A percentile compares a stretch with the other conserved stretches of the same genome.
These are phyloP conservation scores for Itoplectis maculator DNA, from an alignment of 2,888 invertebrate species.

Conservation along the genomic window DNA sequence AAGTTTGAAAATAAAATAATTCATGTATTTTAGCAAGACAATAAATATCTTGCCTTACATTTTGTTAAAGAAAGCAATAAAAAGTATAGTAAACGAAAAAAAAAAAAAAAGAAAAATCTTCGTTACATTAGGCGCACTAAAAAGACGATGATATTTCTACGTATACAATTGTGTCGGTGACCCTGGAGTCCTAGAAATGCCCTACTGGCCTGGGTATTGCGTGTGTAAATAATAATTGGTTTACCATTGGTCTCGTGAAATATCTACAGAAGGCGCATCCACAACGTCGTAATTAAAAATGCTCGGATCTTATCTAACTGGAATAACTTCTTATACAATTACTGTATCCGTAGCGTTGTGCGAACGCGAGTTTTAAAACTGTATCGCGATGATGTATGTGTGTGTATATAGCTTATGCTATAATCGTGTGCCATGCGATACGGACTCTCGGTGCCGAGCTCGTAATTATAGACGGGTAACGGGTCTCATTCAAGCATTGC, in stretches of 20 bases:
- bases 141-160: neutral
- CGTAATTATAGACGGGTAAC: slow-evolving; percentile 64
- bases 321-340: slow-evolving; percentile 43
- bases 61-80: neutral
- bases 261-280: neutral
- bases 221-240: too few species aligned
- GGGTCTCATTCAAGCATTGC: slow-evolving; percentile 53
- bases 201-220: slow-evolving; percentile 27
- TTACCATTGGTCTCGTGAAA: too few species aligned
- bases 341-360: slow-evolving; percentile 10
- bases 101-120: neutral
- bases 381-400: slow-evolving; percentile 1
- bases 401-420: slow-evolving; percentile 26
- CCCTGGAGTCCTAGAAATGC: slow-evolving; percentile 6
- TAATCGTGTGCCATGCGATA: slow-evolving; percentile 51
- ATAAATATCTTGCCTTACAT: too few species aligned
- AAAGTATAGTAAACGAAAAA: neutral
- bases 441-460: slow-evolving; percentile 53
- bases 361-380: slow-evolving; percentile 21
- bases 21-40: too few species aligned
- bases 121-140: too few species aligned
- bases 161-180: neutral
- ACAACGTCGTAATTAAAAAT: slow-evolving; percentile 12
- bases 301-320: slow-evolving; percentile 30
- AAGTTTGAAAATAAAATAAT: too few species aligned